Percentiles rank a stretch among this genome's conserved stretches.
Conservation (phyloP, 2,888 invertebrate genomes). For the Hirtodrosophila duncani region DNA sequence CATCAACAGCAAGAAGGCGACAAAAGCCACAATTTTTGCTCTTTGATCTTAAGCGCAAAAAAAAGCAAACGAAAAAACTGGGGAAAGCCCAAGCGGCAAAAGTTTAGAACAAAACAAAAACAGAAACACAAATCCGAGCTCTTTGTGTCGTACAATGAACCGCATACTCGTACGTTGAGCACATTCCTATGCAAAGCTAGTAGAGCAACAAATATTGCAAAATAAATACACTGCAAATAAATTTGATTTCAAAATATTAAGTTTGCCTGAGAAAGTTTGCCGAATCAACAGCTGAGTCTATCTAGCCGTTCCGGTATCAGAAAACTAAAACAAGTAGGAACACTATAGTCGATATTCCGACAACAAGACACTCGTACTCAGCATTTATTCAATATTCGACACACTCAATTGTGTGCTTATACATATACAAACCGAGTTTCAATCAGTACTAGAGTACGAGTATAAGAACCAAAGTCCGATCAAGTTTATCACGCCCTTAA, state of each 20-base stretch:
- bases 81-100: conserved; percentile 41
- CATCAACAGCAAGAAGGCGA: conserved; percentile 46
- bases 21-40: conserved; percentile 37
- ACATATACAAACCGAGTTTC: too few species aligned
- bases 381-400: too few species aligned
- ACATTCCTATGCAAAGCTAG: conserved; percentile 20
- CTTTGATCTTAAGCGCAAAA: conserved; percentile 41
- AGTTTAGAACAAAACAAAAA: conserved; percentile 34
- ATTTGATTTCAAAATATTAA: conserved; percentile 2
- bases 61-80: conserved; percentile 7
- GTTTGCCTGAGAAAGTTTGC: too few species aligned
- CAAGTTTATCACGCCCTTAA: too few species aligned
- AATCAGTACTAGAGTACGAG: too few species aligned
- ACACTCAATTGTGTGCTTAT: too few species aligned
- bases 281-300: too few species aligned
- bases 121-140: conserved; percentile 15
- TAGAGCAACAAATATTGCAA: conserved; percentile 13
- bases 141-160: conserved; percentile 51
- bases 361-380: too few species aligned
- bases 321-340: too few species aligned
- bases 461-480: too few species aligned
- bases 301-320: too few species aligned
- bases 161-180: conserved; percentile 3
- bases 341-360: too few species aligned
- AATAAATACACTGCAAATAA: conserved; percentile 7